These are phyloP conservation scores for Ginglymostoma cirratum DNA, from an alignment of 2,113 vertebrate species.

Conservation along the genomic window DNA sequence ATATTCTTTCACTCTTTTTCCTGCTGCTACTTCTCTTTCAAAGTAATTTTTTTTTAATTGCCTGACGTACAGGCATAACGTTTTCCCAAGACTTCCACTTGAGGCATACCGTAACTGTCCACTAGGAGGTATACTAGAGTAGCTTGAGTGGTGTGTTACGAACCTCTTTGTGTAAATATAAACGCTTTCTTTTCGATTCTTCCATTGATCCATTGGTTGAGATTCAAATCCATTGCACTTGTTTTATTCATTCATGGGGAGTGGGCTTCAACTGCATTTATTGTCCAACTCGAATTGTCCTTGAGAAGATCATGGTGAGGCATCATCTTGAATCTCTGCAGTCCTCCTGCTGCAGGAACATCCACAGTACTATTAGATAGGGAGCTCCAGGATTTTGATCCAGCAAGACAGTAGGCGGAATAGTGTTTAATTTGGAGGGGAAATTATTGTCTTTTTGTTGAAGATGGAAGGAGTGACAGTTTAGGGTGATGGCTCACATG, in stretches of 20 bases:
- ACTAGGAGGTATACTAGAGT: constrained; percentile 13
- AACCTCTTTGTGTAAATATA: not conserved
- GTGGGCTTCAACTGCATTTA: not conserved
- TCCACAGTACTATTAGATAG: too few relatives aligned
- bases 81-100: not conserved
- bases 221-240: not conserved
- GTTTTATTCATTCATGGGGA: not conserved
- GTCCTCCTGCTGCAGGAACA: not conserved
- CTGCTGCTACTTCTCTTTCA: not conserved
- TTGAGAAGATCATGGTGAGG: not conserved
- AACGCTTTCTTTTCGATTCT: too few relatives aligned
- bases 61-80: not conserved
- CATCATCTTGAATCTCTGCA: not conserved
- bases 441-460: not conserved
- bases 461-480: not conserved
- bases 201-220: not conserved
- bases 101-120: not conserved
- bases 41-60: not conserved
- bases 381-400: too few relatives aligned
- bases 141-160: not conserved
- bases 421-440: too few relatives aligned
- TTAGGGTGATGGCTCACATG: not conserved
- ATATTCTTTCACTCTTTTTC: not conserved
- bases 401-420: too few relatives aligned
- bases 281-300: not conserved